A percentile compares a stretch with the other conserved stretches of the same genome.
phyloP scores from a whole-genome alignment of 2,888 invertebrate genomes.

The Hypena proboscidalis region DNA sequence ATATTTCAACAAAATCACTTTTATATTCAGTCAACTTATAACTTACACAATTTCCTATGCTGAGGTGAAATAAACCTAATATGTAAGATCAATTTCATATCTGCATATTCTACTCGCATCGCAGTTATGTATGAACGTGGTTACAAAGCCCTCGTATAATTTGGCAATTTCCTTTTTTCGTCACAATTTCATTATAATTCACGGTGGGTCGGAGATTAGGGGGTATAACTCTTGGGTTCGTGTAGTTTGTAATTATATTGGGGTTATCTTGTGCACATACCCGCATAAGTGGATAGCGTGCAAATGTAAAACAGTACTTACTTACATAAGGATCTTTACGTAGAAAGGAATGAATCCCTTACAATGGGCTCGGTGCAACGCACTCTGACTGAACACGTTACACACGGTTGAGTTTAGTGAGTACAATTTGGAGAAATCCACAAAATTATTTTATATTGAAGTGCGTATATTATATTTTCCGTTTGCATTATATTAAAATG shows the following conservation, averaged over 20 bases:
- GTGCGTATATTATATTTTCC: not conserved
- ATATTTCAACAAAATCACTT: too few relatives aligned
- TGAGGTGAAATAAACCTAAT: too few relatives aligned
- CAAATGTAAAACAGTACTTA: conserved; percentile 11
- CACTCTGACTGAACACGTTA: conserved; percentile 7
- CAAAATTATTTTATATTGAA: not conserved
- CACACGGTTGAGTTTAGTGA: conserved; percentile 1
- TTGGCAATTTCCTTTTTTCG: conserved; percentile 4
- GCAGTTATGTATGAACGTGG: not conserved
- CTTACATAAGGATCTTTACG: conserved; percentile 2
- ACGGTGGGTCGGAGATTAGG: not conserved
- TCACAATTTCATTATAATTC: conserved; percentile 11
- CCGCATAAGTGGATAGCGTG: conserved; percentile 4
- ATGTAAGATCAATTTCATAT: too few relatives aligned
- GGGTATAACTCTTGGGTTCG: not conserved
- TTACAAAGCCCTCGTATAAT: conserved; percentile 2
- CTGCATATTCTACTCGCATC: not conserved
- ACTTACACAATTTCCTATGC: too few relatives aligned
- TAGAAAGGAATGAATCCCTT: conserved; percentile 3
- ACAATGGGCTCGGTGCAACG: not conserved
- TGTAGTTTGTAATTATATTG: conserved; percentile 12
- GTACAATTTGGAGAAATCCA: not conserved
- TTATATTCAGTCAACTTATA: too few relatives aligned
- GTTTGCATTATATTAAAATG: too few relatives aligned
- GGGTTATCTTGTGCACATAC: conserved; percentile 3